Base-by-base conservation (phyloP, 2,888 invertebrate species). In the Aleiodes alternator region DNA sequence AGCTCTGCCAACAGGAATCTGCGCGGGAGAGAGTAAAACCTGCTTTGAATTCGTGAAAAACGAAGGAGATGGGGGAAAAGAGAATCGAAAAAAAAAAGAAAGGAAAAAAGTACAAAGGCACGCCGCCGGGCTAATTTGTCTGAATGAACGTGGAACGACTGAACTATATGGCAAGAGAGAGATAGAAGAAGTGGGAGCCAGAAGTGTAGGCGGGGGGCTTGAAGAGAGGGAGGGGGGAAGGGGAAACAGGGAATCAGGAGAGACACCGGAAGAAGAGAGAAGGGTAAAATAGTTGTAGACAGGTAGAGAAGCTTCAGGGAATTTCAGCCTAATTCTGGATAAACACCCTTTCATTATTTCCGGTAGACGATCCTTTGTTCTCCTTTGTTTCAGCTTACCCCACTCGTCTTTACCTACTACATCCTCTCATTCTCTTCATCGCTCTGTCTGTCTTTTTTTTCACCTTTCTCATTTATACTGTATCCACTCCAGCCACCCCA, bases 281-380 rank as follows among this genome's bases (percentile, higher is more conserved):
- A 73, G 77, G 38, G 61, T 48, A 57, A 57, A 68, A 73, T 73
- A 71, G 73, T 72, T 56, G 57, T 57, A 71, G 71, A 71, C 57
- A 59, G 56, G 71, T 59, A 59, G 57, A 59, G 71, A n/a, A 57
- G 71, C 71, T 71, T 14, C 48, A 57, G 79, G 76, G 80, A 80
- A 79, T 76, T 82, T 80, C 81, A 82, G 84, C 86, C 85, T 87
- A 87, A 88, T 88, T 87, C 86, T 86, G 84, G 86, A 87, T 87
- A 88, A 88, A 88, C 86, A 87, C 85, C 84, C 87, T 87, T 86
- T 88, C 87, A 86, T 88, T 87, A 87, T 87, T 87, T 86, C 84
- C 83, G 79, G 82, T 72, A 68, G 51, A 68, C 81, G 78, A 79
- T 61, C 71, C 69, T 76, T 66, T 55, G 61, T 74, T 75, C 73